Base-by-base conservation (phyloP, 2,888 invertebrate genomes). In the Malachius bipustulatus region DNA sequence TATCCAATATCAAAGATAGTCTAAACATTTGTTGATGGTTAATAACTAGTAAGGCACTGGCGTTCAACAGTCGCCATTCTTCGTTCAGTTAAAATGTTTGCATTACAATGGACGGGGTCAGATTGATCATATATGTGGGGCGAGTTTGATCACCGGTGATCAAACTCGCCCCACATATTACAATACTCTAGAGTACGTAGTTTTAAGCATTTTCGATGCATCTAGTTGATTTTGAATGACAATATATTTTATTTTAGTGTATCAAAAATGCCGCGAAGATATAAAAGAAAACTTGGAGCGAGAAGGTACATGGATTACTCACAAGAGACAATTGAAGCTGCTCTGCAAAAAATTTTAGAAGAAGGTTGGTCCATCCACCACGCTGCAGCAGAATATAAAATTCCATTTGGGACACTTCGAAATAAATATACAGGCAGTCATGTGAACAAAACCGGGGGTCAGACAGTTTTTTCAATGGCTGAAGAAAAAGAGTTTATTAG, bases 401-500 rank as follows among this genome's bases (percentile, higher is more conserved):
- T 40, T n/a, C 31, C 37, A 3, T 40, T 14, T 40, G 35, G 37
- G 2, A 38, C 40, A 9, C 14, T 39, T 19, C 8, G 32, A 14
- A 39, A 36, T 33, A 38, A 41, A 34, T 24, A 36, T 14, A 41
- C 34, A 33, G 34, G 28, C 10, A 36, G 24, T 24, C 36, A 39
- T 31, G n/a, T 15, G 8, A 16, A 12, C 29, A 41, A 30, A 32
- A 29, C 36, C 24, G 36, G 41, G 10, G 26, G 36, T 30, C 36
- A 28, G 31, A 37, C 41, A 19, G 29, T 27, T 19, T 19, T n/a
- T n/a, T 19, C n/a, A 14, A 35, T 46, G 16, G 30, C 37, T 14
- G 8, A 26, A 12, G 30, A 14, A 4, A 44, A 44, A 33, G 44
- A 47, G 37, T 19, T 13, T 6, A 32, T 36, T 8, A 12, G 44